Conservation (phyloP, 1,140 invertebrate genomes). For the Pollicipes pollicipes region DNA sequence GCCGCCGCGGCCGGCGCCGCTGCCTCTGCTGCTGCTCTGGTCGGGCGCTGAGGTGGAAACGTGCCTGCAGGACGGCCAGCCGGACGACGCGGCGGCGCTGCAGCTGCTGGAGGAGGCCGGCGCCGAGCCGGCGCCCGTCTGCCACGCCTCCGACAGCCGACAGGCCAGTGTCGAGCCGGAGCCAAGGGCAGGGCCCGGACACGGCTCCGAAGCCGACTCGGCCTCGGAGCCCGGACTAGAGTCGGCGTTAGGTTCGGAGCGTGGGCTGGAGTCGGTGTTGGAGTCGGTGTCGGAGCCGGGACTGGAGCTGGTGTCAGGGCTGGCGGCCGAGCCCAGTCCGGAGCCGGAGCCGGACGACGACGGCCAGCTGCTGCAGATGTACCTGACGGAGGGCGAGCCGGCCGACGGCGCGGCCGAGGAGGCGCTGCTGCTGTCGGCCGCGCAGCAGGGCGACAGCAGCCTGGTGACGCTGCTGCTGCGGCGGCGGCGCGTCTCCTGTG, state of each 20-base stretch:
- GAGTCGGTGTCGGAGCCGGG: conserved; percentile 17
- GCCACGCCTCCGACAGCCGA: conserved; percentile 3
- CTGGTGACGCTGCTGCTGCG: conserved; percentile 42
- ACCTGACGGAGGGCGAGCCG: too few species aligned
- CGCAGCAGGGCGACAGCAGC: conserved; percentile 48
- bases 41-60: conserved; percentile 20
- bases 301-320: conserved; percentile 16
- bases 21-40: conserved; percentile 27
- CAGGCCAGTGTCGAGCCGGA: too few species aligned
- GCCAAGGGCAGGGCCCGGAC: too few species aligned
- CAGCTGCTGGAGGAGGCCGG: conserved; percentile 46
- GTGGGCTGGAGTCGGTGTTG: conserved; percentile 18
- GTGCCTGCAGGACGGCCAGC: conserved; percentile 21
- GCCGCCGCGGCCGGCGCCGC: conserved; percentile 27
- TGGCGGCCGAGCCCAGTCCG: conserved; percentile 18
- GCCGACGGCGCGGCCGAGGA: conserved; percentile 36
- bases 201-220: too few species aligned
- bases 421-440: conserved; percentile 51
- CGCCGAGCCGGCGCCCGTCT: conserved; percentile 30
- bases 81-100: conserved; percentile 41
- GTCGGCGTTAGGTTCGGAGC: conserved; percentile 29
- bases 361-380: background rate
- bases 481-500: conserved; percentile 35
- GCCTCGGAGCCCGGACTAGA: conserved; percentile 18
- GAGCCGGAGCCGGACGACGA: conserved; percentile 11